Evolutionary conservation across 2,113 vertebrate genomes (phyloP).

Genomic region (Sialia sialis): DNA sequence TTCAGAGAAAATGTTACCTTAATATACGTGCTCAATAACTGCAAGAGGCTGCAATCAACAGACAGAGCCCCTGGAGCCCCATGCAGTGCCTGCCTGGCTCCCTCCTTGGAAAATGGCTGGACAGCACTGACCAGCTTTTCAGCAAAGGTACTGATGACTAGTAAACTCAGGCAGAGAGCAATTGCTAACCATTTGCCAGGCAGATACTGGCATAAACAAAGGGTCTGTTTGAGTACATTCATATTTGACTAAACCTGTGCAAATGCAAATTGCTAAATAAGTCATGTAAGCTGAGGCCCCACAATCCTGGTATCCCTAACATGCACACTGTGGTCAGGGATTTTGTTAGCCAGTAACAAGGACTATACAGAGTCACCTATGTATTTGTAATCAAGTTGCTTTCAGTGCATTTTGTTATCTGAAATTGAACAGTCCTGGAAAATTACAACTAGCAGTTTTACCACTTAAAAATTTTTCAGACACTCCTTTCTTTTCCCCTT

Average conservation of each 20-base stretch:
- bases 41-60: background rate
- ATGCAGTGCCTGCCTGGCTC: background rate
- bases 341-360: background rate
- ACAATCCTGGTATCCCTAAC: background rate
- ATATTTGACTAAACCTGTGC: background rate
- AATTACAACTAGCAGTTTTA: background rate
- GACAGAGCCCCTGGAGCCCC: accelerated
- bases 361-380: background rate
- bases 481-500: background rate
- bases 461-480: background rate
- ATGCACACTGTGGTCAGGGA: background rate
- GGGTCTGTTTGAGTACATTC: background rate
- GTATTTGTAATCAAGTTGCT: background rate
- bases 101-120: background rate
- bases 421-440: background rate
- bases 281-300: background rate
- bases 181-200: background rate
- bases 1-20: background rate
- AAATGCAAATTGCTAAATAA: background rate
- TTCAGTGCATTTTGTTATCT: background rate
- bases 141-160: background rate
- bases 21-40: background rate
- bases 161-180: background rate
- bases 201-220: background rate
- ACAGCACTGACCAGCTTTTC: background rate